Evolutionary conservation across 2,888 invertebrate genomes (phyloP), one percentile per base, ranked within the genome.

Genomic region (Sisyra nigra): DNA sequence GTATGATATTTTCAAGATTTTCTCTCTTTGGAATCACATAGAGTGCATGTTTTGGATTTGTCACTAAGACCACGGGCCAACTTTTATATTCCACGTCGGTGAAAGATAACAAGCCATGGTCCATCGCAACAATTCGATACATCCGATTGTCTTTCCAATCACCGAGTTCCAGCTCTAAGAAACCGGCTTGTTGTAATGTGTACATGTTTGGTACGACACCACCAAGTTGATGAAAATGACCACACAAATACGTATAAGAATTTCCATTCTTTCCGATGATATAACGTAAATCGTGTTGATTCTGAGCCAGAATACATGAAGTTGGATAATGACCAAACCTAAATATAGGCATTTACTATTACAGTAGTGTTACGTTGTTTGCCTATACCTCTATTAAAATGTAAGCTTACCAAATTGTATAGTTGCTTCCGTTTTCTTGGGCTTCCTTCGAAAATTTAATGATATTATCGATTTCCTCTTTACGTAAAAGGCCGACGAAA

Each of bases 301-400:
- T 66, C 9, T 75, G 61, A 1, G 80, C 66, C 33, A 86, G 61
- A 52, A 92, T 84, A 51, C 85, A 81, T 3, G 91, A 89, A 14
- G 89, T 86, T 3, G 93, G 91, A 62, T 91, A 92, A 60, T 93
- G 93, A 2, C 88, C 91, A 65, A 89, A 92, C 74, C 69, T 69
- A 46, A 65, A 41, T 14, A 11, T 18, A 29, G 38, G 24, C n/a
- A 29, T n/a, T 18, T n/a, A 19, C 2, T 19, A 10, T 37, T 37
- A 37, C 19, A 3, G 6, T 13, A 11, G 13, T 2, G 15, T 13
- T 3, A 6, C 9, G 17, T 13, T 35, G 13, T 13, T 11, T 14
- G 8, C 35, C 3, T 15, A 2, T 11, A 35, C 10, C n/a, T 6
- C n/a, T 11, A 32, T 11, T 32, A 32, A 32, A 32, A 10, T 10